Evolutionary conservation across 2,797 vertebrate genomes (phyloP).

Genomic region (Telmatherina bonti): DNA sequence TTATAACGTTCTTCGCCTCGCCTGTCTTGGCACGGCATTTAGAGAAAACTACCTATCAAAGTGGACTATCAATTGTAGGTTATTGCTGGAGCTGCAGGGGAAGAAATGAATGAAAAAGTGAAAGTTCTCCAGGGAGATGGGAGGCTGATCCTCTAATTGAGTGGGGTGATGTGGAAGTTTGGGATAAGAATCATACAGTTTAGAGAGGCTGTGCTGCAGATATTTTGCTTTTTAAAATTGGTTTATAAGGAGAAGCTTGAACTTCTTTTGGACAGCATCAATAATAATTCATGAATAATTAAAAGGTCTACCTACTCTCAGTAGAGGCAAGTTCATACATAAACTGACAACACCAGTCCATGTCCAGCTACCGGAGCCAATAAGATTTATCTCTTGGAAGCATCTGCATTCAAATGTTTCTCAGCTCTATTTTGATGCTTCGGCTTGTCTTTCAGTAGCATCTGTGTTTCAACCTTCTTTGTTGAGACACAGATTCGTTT

Average conservation of each 20-base stretch:
- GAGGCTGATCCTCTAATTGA: constrained; percentile 45
- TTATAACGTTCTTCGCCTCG: constrained; percentile 45
- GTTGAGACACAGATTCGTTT: too few relatives aligned
- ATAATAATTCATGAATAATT: too few relatives aligned
- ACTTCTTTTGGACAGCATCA: too few relatives aligned
- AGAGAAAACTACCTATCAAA: constrained; percentile 58
- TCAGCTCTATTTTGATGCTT: too few relatives aligned
- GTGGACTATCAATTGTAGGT: constrained; percentile 52
- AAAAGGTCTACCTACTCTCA: too few relatives aligned
- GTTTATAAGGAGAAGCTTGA: too few relatives aligned
- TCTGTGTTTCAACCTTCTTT: not conserved
- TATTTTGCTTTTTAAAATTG: not conserved
- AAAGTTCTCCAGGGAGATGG: constrained; percentile 42
- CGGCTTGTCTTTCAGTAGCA: not conserved
- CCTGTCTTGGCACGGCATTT: constrained; percentile 52
- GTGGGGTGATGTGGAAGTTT: constrained; percentile 44
- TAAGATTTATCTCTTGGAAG: too few relatives aligned
- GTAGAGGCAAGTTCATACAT: too few relatives aligned
- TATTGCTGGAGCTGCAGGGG: constrained; percentile 40
- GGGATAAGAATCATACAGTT: constrained; percentile 32
- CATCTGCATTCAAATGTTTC: too few relatives aligned
- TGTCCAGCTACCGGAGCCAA: too few relatives aligned
- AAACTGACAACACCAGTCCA: too few relatives aligned
- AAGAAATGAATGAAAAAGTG: constrained; percentile 50
- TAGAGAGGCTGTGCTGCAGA: not conserved